Evolutionary conservation across 2,888 invertebrate genomes (phyloP).

Genomic region (Nematopogon swammerdamellus): DNA sequence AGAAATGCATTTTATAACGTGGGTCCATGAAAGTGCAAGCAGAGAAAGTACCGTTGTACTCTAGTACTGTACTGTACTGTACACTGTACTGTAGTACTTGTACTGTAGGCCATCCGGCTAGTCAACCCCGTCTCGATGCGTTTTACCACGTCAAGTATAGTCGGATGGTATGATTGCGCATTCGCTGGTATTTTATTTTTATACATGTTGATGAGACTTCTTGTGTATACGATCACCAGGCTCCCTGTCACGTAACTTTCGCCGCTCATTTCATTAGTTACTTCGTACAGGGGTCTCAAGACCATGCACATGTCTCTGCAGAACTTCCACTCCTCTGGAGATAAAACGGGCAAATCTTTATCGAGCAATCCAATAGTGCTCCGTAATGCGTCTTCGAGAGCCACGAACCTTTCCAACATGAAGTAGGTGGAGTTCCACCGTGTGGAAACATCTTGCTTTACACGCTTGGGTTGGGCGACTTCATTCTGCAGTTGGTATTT

Average conservation of each 20-base stretch:
- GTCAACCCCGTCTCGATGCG: slow-evolving; percentile 7
- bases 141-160: slow-evolving; percentile 4
- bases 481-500: slow-evolving; percentile 1
- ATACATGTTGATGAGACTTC: slow-evolving; percentile 6
- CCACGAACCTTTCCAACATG: slow-evolving; percentile 7
- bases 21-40: slow-evolving; percentile 12
- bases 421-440: slow-evolving; percentile 6
- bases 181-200: slow-evolving; percentile 6
- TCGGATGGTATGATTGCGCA: not conserved
- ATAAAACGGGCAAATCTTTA: slow-evolving; percentile 4
- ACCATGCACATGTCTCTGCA: slow-evolving; percentile 4
- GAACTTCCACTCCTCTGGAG: slow-evolving; percentile 6
- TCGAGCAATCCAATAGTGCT: slow-evolving; percentile 8
- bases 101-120: slow-evolving; percentile 9
- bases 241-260: slow-evolving; percentile 4
- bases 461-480: slow-evolving; percentile 3
- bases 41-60: slow-evolving; percentile 10
- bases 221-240: slow-evolving; percentile 7
- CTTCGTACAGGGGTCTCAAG: slow-evolving; percentile 3
- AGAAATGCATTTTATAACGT: slow-evolving; percentile 9
- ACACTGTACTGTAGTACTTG: too few relatives aligned
- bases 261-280: slow-evolving; percentile 2
- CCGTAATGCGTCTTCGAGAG: slow-evolving; percentile 5
- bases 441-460: slow-evolving; percentile 8
- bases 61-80: too few relatives aligned